Evolutionary conservation across 2,797 vertebrate genomes (phyloP).

Genomic region (Enteromius mattozi): DNA sequence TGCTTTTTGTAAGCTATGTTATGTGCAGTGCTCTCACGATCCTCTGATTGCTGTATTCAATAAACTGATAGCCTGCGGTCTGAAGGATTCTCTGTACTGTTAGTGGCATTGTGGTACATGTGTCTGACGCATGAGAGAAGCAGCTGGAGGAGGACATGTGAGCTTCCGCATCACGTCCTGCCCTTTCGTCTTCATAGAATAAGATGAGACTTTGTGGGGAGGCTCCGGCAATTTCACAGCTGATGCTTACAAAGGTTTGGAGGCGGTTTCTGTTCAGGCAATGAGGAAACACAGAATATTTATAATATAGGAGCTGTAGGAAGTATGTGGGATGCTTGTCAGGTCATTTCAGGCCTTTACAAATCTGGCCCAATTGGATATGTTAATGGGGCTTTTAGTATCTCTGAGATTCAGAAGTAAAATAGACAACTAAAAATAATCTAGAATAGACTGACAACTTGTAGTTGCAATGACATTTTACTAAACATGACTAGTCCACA

Average conservation of each 20-base stretch:
- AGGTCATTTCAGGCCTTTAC: not conserved
- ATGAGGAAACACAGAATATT: not conserved
- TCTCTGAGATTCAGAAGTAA: not conserved
- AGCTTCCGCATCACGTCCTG: not conserved
- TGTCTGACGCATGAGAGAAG: not conserved
- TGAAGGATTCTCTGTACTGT: conserved; percentile 2
- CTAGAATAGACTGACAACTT: not conserved
- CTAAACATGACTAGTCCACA: not conserved
- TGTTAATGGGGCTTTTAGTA: no score
- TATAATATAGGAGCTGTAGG: not conserved
- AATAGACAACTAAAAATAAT: not conserved
- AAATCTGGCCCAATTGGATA: no score
- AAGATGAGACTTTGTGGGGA: not conserved
- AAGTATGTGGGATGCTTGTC: not conserved
- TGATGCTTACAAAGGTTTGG: not conserved
- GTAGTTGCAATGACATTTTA: not conserved
- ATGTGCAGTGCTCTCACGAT: not conserved
- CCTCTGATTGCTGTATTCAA: not conserved
- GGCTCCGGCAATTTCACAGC: not conserved
- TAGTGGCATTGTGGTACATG: not conserved
- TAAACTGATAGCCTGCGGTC: not conserved
- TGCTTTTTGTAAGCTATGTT: not conserved
- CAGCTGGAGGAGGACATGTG: conserved; percentile 10
- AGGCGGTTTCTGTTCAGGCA: not conserved
- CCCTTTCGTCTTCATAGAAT: not conserved